phyloP scores from a whole-genome alignment of 1,140 invertebrate genomes.

The Mactra quadrangularis region DNA sequence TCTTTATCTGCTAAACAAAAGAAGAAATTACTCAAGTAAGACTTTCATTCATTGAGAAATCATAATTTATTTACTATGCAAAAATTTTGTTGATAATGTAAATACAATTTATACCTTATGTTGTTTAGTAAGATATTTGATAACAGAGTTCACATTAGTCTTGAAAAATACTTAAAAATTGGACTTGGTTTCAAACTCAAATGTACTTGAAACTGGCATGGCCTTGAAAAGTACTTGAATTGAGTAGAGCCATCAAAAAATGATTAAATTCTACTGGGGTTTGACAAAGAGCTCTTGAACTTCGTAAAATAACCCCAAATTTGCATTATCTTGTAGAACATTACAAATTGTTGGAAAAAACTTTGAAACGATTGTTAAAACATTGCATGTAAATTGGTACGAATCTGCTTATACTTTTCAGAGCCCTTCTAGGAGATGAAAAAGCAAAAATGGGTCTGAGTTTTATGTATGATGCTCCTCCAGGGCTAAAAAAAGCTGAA shows the following conservation, averaged over 20 bases:
- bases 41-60: neutral
- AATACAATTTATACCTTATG: neutral
- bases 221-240: too few relatives aligned
- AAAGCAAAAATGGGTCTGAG: conserved; percentile 99
- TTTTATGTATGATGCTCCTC: conserved; percentile 99
- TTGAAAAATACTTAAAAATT: conserved; percentile 3
- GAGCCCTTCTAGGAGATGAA: conserved; percentile 98
- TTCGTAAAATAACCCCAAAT: too few relatives aligned
- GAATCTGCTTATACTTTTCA: conserved; percentile 85
- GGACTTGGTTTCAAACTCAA: too few relatives aligned
- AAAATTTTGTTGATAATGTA: neutral
- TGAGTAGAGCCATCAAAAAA: too few relatives aligned
- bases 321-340: too few relatives aligned
- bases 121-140: neutral
- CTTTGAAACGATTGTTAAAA: too few relatives aligned
- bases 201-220: too few relatives aligned
- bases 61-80: neutral
- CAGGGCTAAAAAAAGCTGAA: conserved; percentile 87
- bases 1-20: conserved; percentile 94
- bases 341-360: too few relatives aligned
- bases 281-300: too few relatives aligned
- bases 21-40: conserved; percentile 93
- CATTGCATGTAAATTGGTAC: too few relatives aligned
- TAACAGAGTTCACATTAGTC: neutral
- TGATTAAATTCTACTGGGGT: too few relatives aligned